Evolutionary conservation across 2,113 vertebrate genomes (phyloP), one percentile per base, ranked within the genome.

Genomic region (Forbesichthys papilliferus): DNA sequence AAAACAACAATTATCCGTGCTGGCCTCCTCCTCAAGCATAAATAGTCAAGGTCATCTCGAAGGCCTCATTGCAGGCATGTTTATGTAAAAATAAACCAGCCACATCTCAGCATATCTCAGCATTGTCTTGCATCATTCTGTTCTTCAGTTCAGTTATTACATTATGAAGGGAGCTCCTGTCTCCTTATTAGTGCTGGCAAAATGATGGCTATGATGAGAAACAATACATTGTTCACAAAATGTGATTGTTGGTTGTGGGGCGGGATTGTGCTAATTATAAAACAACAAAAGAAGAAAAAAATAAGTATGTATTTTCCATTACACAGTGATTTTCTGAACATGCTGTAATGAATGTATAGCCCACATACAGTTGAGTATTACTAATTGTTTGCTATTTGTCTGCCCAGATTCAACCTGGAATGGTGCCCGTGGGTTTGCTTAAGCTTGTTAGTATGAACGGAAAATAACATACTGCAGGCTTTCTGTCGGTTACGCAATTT

Each of bases 1-100:
- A 68, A 84, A 74, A 81, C 72, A 80, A 86, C 81, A 85, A 88
- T 89, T 88, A 88, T 71, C 78, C 20, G 68, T 20, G 74, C 66
- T 69, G 66, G 75, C 74, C 68, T 73, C 71, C 71, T 82, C 80
- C 87, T 90, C 83, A 86, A 81, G 84, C 70, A 80, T 83, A 80
- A 85, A 81, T 71, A 68, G 76, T 57, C 71, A 73, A 83, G 88
- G 84, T 83, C 84, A 73, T 69, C 27, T 11, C 46, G 0, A 71
- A 53, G 14, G 4, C 33, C 27, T 53, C 77, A 36, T 67, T 10
- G 36, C 33, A 59, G 27, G 34, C 27, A 34, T 82, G 82, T 84
- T 83, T 75, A 71, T 71, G 66, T 58, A 70, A 52, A 66, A 73
- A 76, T 75, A 84, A 77, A 84, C 84, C 73, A 80, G 61, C 71